Conservation (phyloP, 2,113 vertebrate species). For the Sakesphorus luctuosus region DNA sequence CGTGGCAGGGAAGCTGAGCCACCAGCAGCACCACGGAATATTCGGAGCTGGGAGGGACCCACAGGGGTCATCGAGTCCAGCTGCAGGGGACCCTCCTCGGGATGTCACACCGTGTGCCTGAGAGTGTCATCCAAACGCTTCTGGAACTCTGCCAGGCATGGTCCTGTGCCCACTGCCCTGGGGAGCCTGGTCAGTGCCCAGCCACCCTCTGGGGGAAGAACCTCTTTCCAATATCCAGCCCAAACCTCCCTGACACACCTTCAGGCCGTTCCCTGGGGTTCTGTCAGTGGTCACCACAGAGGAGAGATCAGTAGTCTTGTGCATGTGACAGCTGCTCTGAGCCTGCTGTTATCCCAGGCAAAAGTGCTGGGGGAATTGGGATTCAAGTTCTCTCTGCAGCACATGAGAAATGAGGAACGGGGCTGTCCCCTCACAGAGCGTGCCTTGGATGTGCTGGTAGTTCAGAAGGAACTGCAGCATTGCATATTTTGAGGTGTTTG, state of each 20-base stretch:
- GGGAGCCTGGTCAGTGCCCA: neutral
- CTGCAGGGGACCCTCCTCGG: neutral
- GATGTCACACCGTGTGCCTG: neutral
- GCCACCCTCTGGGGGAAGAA: neutral
- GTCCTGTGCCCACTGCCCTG: neutral
- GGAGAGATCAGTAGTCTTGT: neutral
- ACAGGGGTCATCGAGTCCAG: neutral
- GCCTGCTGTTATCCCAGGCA: neutral
- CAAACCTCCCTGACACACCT: neutral
- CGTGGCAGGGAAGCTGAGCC: fast-evolving
- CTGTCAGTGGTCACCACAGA: neutral
- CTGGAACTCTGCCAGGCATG: neutral
- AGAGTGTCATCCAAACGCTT: neutral
- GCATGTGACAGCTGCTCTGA: fast-evolving
- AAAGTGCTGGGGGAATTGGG: fast-evolving
- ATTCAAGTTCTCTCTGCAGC: neutral
- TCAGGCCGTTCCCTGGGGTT: neutral
- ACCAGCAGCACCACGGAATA: neutral
- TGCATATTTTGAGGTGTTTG: neutral
- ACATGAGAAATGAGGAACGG: neutral
- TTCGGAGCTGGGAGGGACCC: neutral
- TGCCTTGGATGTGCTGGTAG: fast-evolving
- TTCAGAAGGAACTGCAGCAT: fast-evolving
- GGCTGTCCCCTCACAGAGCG: fast-evolving
- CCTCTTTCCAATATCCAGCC: neutral